Conservation (phyloP, 2,113 vertebrate genomes). For the Mobula hypostoma region DNA sequence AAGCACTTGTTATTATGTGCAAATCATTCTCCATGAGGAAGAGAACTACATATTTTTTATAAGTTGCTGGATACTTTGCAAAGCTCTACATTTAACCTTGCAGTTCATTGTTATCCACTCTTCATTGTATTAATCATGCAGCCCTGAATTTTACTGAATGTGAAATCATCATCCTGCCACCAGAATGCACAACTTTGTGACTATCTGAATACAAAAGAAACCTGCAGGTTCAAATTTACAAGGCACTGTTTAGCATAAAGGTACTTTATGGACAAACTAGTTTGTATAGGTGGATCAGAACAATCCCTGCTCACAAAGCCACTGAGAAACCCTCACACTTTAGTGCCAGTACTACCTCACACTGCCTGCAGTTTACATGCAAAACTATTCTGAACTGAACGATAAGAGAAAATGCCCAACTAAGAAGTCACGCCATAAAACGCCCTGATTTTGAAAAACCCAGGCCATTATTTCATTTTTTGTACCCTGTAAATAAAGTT, state of each 20-base stretch:
- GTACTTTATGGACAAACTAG: too few species aligned
- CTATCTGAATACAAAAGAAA: too few species aligned
- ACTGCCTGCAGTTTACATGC: neutral
- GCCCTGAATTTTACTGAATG: too few species aligned
- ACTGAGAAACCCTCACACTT: neutral
- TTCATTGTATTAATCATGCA: too few species aligned
- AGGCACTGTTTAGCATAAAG: too few species aligned
- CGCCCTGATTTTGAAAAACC: neutral
- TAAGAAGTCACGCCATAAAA: neutral
- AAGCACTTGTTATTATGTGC: neutral
- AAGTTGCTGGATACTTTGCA: neutral
- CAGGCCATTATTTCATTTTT: neutral
- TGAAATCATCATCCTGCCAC: too few species aligned
- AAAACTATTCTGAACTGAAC: neutral
- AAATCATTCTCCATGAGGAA: neutral
- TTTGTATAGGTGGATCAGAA: too few species aligned
- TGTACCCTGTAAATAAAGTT: neutral
- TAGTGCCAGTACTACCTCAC: neutral
- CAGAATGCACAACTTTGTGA: too few species aligned
- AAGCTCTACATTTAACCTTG: neutral
- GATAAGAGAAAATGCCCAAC: neutral
- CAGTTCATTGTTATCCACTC: too few species aligned
- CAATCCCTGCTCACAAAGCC: too few species aligned
- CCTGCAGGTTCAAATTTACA: too few species aligned
- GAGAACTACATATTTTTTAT: neutral